Evolutionary conservation across 2,113 vertebrate genomes (phyloP).

Genomic region (Bubo scandiacus): DNA sequence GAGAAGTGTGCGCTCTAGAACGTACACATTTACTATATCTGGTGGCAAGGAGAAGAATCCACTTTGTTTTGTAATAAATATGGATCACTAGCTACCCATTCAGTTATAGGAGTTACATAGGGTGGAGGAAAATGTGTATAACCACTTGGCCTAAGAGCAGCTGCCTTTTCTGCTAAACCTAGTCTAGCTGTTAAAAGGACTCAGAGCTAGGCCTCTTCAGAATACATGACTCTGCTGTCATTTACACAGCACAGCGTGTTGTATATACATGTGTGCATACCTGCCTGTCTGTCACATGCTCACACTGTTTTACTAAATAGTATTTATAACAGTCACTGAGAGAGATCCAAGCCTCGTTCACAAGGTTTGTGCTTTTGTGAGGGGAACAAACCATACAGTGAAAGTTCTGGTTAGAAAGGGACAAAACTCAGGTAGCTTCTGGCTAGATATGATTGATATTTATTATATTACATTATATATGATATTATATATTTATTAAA

Average conservation of each 20-base stretch:
- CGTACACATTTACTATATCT: background rate
- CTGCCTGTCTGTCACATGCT: background rate
- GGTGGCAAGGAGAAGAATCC: background rate
- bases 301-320: background rate
- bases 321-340: background rate
- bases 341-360: background rate
- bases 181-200: background rate
- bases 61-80: background rate
- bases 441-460: background rate
- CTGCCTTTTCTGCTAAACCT: background rate
- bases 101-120: background rate
- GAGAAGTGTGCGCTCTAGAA: background rate
- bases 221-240: background rate
- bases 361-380: background rate
- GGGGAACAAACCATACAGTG: background rate
- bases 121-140: background rate
- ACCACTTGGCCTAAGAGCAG: background rate
- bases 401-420: background rate
- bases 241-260: background rate
- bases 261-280: fast-evolving
- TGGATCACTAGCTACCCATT: background rate
- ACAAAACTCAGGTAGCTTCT: background rate
- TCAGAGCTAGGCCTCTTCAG: background rate
- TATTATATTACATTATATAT: background rate
- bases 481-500: background rate